Conservation (phyloP, 2,888 invertebrate genomes). For the Rhingia rostrata region DNA sequence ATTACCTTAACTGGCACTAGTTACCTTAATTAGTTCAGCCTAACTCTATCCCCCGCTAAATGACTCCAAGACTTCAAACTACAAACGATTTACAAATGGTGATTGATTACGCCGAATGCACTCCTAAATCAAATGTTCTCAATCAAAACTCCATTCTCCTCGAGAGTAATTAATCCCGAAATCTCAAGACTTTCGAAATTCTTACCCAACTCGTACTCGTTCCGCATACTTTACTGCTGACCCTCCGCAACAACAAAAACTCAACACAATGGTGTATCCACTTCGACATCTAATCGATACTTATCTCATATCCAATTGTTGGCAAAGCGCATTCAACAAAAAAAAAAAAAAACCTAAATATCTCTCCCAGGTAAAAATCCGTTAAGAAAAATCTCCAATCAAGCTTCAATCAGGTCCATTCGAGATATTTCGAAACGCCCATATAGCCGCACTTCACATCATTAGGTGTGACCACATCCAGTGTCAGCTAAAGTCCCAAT, state of each 20-base stretch:
- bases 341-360: neutral
- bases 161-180: slow-evolving; percentile 11
- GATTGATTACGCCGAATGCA: neutral
- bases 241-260: neutral
- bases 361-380: neutral
- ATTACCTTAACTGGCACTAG: too few species aligned
- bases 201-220: slow-evolving; percentile 22
- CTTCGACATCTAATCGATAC: slow-evolving; percentile 3
- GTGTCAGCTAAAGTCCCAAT: slow-evolving; percentile 33
- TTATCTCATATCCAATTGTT: slow-evolving; percentile 32
- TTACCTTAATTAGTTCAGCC: too few species aligned
- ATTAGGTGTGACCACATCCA: slow-evolving; percentile 65
- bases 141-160: slow-evolving; percentile 9
- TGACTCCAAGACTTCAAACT: neutral
- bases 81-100: neutral
- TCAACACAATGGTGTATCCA: neutral
- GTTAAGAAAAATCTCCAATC: slow-evolving; percentile 16
- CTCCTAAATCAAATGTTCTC: neutral
- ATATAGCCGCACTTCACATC: slow-evolving; percentile 5
- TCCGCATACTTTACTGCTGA: slow-evolving; percentile 18
- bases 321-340: slow-evolving; percentile 6
- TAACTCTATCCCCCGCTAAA: too few species aligned
- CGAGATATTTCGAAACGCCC: slow-evolving; percentile 25
- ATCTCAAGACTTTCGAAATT: slow-evolving; percentile 18
- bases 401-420: slow-evolving; percentile 14